Evolutionary conservation across 2,797 vertebrate genomes (phyloP).

Genomic region (Cossypha caffra): DNA sequence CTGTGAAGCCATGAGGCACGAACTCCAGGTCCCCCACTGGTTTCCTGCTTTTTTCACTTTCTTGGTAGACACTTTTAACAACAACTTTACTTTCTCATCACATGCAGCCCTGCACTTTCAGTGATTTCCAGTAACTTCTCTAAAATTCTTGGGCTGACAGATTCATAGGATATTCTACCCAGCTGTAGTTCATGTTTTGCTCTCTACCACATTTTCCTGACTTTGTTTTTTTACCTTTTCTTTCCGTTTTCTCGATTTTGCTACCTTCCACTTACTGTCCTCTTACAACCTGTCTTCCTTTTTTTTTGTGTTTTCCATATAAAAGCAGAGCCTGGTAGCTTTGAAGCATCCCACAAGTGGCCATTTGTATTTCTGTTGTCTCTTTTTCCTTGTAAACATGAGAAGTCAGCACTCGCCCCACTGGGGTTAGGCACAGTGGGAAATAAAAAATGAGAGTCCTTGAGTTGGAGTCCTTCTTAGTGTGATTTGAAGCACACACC

Average conservation of each 20-base stretch:
- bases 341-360: neutral
- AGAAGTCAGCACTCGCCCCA: neutral
- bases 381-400: constrained; percentile 20
- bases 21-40: neutral
- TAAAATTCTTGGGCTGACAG: neutral
- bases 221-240: neutral
- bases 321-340: neutral
- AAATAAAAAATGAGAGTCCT: constrained; percentile 32
- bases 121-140: neutral
- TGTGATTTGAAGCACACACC: neutral
- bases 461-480: constrained; percentile 12
- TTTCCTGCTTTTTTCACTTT: neutral
- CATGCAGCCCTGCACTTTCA: neutral
- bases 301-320: constrained; percentile 10
- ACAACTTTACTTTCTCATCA: neutral
- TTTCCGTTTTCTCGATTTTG: neutral
- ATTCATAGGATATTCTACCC: neutral
- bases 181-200: neutral
- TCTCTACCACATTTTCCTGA: neutral
- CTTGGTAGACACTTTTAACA: neutral
- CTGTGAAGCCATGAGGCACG: neutral
- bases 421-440: constrained; percentile 20
- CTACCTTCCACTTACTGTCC: neutral
- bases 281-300: neutral
- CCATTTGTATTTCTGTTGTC: constrained; percentile 36